A percentile compares a stretch with the other conserved stretches of the same genome.
phyloP scores from a whole-genome alignment of 2,797 vertebrate species.

The Tympanoctomys barrerae region DNA sequence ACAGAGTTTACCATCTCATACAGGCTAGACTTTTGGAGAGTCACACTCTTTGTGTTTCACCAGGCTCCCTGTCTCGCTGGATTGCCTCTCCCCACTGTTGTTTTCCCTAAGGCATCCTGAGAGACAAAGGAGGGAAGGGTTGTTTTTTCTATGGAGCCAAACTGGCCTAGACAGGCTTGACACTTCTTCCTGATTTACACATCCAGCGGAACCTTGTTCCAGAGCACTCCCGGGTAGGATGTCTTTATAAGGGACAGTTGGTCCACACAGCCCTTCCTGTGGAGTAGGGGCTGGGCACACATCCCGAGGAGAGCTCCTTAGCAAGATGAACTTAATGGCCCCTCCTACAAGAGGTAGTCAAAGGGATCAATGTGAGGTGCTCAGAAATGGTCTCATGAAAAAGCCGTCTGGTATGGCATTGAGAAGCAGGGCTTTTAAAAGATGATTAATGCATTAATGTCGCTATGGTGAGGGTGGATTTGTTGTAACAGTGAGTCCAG shows the following conservation, averaged over 20 bases:
- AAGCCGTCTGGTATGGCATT: neutral
- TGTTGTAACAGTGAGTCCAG: neutral
- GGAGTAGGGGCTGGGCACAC: neutral
- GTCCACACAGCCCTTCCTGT: neutral
- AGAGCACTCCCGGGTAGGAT: too few relatives aligned
- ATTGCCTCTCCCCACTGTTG: neutral
- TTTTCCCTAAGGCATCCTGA: neutral
- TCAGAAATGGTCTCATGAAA: neutral
- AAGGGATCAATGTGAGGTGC: neutral
- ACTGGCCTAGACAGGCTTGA: neutral
- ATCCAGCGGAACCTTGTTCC: neutral
- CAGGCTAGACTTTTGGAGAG: neutral
- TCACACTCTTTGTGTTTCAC: neutral
- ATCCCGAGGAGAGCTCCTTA: neutral
- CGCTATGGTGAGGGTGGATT: neutral
- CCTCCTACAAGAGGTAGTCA: neutral
- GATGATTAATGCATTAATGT: neutral
- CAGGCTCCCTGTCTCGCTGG: neutral
- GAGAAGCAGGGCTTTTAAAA: neutral
- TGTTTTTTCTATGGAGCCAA: neutral
- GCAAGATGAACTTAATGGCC: neutral
- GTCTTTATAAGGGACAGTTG: neutral
- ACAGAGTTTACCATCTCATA: neutral
- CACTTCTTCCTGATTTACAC: neutral
- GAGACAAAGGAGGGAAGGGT: neutral